Conservation (phyloP, 2,113 vertebrate genomes). For the Oceanodroma tethys region DNA sequence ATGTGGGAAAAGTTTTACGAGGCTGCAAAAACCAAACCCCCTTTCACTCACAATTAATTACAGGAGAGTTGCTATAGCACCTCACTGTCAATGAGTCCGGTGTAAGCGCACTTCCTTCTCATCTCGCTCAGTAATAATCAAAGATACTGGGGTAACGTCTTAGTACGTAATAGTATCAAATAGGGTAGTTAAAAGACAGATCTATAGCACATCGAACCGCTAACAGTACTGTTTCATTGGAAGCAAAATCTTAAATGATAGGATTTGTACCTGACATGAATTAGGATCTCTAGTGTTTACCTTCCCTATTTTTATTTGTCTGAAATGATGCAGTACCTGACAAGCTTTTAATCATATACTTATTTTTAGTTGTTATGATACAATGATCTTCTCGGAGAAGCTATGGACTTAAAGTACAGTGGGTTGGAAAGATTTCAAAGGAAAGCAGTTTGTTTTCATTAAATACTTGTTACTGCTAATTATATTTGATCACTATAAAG, state of each 20-base stretch:
- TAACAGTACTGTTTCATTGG: neutral
- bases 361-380: neutral
- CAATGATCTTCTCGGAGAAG: conserved; percentile 22
- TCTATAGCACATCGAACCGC: neutral
- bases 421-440: conserved; percentile 55
- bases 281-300: neutral
- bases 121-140: conserved; percentile 81
- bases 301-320: neutral
- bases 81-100: conserved; percentile 77
- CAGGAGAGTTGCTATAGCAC: conserved; percentile 78
- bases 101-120: conserved; percentile 72
- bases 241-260: neutral
- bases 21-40: conserved; percentile 81
- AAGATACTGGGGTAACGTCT: conserved; percentile 70
- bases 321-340: neutral
- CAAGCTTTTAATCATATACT: conserved; percentile 5
- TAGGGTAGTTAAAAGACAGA: neutral
- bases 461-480: conserved; percentile 73
- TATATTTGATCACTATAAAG: conserved; percentile 72
- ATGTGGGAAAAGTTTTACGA: conserved; percentile 87
- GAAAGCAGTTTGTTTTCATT: conserved; percentile 74
- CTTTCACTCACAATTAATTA: conserved; percentile 91
- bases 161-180: conserved; percentile 10
- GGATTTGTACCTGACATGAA: neutral
- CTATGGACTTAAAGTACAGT: conserved; percentile 44